Evolutionary conservation across 2,797 vertebrate species (phyloP), one percentile per base, ranked within the genome.

Genomic region (Falco berigora): DNA sequence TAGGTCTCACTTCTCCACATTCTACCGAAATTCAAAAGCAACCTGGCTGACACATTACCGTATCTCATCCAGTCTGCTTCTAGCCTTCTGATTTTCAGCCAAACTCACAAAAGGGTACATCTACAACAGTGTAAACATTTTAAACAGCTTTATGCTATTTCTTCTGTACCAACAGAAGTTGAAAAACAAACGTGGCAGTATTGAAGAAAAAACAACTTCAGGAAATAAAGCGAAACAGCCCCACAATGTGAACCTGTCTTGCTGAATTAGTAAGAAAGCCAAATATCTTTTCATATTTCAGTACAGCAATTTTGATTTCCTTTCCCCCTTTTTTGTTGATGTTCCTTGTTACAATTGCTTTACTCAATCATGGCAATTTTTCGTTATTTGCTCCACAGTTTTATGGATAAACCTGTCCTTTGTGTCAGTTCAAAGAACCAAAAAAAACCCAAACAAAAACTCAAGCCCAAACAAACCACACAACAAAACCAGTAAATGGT

Each of bases 101-200:
- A 82, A 72, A 62, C 12, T 67, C 78, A 72, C 27, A 38, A 73
- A 77, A 94, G 50, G 36, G 40, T 46, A 49, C 20, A 94, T 23
- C 62, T 73, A 34, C 50, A 73, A 74, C n/a, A 64, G 25, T 2
- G 74, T 93, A 95, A 96, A 96, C 90, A 85, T 74, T 76, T 93
- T 74, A 15, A 90, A 90, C 63, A 88, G 40, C 52, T 87, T 92
- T 87, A 67, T 52, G 72, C 42, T 56, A 80, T 74, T 94, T 82
- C 61, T 87, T 86, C 84, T 8, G 28, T 85, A 89, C 88, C 72
- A 87, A 59, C 67, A 80, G 28, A 94, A 84, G 19, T 74, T 71
- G n/a, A 44, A 49, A 78, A 34, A 72, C 34, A 67, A 88, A 84
- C 0, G 0, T 56, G 50, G 84, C 6, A 87, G 56, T 58, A 90